Evolutionary conservation across 1,140 invertebrate species (phyloP).

Genomic region (Microplitis demolitor): DNA sequence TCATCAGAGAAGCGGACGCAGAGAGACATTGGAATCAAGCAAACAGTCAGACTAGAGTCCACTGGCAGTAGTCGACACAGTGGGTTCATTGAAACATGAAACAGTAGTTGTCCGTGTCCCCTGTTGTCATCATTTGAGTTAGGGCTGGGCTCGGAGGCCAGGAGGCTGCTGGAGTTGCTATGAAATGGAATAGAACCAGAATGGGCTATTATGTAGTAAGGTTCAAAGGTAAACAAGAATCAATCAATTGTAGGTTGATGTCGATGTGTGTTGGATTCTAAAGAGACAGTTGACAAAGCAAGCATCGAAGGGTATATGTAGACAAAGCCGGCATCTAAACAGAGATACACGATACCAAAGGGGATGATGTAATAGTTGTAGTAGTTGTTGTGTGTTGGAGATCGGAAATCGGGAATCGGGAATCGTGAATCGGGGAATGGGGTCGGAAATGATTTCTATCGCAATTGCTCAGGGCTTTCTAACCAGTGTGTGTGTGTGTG

Average conservation of each 20-base stretch:
- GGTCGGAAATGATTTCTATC: background rate
- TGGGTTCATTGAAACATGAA: conserved; percentile 9
- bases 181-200: background rate
- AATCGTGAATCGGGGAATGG: background rate
- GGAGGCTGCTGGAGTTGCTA: background rate
- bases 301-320: background rate
- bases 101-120: too few species aligned
- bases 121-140: too few species aligned
- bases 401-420: too few species aligned
- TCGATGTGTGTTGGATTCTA: background rate
- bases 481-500: background rate
- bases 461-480: background rate
- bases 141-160: background rate
- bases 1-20: background rate
- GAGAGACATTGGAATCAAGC: conserved; percentile 30
- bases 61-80: conserved; percentile 34
- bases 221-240: conserved; percentile 44
- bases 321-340: background rate
- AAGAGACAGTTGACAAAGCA: background rate
- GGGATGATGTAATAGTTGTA: too few species aligned
- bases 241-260: conserved; percentile 46
- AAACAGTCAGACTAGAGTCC: background rate
- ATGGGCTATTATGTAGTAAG: conserved; percentile 37
- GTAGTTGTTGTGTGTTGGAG: too few species aligned
- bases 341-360: background rate